phyloP scores from a whole-genome alignment of 2,888 invertebrate species.

The Hirtodrosophila duncani region DNA sequence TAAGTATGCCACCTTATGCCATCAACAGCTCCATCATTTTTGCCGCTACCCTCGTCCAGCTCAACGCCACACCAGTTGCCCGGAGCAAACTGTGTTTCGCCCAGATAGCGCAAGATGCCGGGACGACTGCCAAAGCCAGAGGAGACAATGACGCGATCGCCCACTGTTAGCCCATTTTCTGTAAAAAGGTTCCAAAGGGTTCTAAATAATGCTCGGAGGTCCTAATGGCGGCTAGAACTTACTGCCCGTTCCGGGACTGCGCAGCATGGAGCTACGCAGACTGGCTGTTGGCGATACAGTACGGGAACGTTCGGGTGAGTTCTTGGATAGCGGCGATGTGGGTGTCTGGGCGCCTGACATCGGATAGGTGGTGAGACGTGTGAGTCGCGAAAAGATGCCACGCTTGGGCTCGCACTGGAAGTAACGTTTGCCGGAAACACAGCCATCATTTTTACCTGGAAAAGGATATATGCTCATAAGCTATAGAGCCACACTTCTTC shows the following conservation, averaged over 20 bases:
- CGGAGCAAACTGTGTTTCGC: slow-evolving; percentile 92
- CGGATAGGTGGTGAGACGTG: slow-evolving; percentile 88
- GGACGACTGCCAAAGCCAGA: slow-evolving; percentile 92
- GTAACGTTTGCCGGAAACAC: slow-evolving; percentile 93
- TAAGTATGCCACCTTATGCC: slow-evolving; percentile 85
- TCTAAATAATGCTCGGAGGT: too few species aligned
- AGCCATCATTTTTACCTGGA: slow-evolving; percentile 96
- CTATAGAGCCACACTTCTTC: rapidly evolving
- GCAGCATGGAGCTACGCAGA: slow-evolving; percentile 71
- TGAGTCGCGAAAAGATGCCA: slow-evolving; percentile 95
- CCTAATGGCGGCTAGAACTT: slow-evolving; percentile 45
- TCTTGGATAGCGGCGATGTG: slow-evolving; percentile 66
- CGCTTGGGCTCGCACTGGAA: slow-evolving; percentile 95
- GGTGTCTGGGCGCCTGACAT: slow-evolving; percentile 81
- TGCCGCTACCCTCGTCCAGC: slow-evolving; percentile 94
- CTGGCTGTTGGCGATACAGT: slow-evolving; percentile 77
- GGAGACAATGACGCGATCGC: slow-evolving; percentile 94
- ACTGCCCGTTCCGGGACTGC: slow-evolving; percentile 74
- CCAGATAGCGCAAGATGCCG: slow-evolving; percentile 91
- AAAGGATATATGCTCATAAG: background rate
- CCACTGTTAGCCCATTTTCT: slow-evolving; percentile 85
- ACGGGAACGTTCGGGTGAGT: slow-evolving; percentile 76
- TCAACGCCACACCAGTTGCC: slow-evolving; percentile 98
- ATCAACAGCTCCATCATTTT: slow-evolving; percentile 96
- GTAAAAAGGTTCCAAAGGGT: background rate